Base-by-base conservation (phyloP, 92 coral and sea anemone genomes). In the Hydrozoanthus gracilis region DNA sequence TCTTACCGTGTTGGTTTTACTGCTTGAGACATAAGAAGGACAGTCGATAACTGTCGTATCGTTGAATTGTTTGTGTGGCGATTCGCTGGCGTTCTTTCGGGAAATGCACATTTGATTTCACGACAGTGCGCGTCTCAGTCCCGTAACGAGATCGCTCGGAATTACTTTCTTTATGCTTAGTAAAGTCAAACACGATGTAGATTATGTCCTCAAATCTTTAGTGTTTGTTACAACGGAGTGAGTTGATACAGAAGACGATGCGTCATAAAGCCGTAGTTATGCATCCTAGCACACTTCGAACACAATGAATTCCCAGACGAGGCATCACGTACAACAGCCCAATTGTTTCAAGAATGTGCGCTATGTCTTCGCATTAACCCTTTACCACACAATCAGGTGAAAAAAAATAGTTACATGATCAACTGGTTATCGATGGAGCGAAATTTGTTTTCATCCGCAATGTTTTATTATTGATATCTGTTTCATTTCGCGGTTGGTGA, bases 271-370 rank as follows among this genome's bases (percentile, higher is more conserved):
- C 71, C 84, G 78, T 87, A 82, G 84, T 77, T 80, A 60, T 82
- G 92, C 88, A 83, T 76, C 82, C 20, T 35, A 79, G 71, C 44
- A 60, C 73, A 71, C 60, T 82, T 73, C 86, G 93, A 83, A 75
- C 94, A 52, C 89, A 91, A 87, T 94, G 92, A 87, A 89, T 92
- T 92, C 93, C 82, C 85, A 83, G 93, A 92, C 73, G 44, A 68
- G 83, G 74, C 74, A 45, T 64, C 85, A 80, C 74, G 85, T 80
- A 80, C 73, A 51, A 35, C 61, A 83, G 68, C 44, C 75, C 93
- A 91, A 94, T 93, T 85, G 95, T 92, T 92, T 86, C 86, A 94
- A 94, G 70, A 90, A 94, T 94, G 98, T 79, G 64, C 87, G 94
- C 92, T 88, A 94, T 94, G 95, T 66, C 86, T 56, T 75, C 83